Evolutionary conservation across 2,888 invertebrate species (phyloP), one percentile per base, ranked within the genome.

Genomic region (Macrophya alboannulata): DNA sequence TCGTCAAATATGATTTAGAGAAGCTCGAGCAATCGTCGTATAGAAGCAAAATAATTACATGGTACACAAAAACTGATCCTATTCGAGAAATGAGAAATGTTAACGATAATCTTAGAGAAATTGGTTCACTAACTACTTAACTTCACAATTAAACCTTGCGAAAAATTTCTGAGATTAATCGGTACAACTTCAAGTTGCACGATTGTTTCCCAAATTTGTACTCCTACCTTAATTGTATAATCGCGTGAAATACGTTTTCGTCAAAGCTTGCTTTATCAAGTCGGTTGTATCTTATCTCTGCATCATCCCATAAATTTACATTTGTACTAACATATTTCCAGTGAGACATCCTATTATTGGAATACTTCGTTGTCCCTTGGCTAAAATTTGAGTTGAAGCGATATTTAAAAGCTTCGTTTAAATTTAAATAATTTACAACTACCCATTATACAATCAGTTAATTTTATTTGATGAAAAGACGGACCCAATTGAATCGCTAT

Each of bases 61-160:
- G 43, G 45, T 74, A 74, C 72, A 74, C 21, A 45, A 9, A 74
- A 74, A 74, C 72, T 45, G 21, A 21, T 74, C 21, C 45, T 25
- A 25, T 84, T 74, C 71, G 83, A 84, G 84, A 82, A 79, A 79
- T 71, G 84, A 45, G 72, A 74, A 48, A 31, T 51, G 84, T 85
- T 77, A 37, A 86, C 77, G 77, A 88, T 74, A 85, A 43, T 68
- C 51, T 55, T 25, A 12, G 15, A 45, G 25, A 45, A 21, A 12
- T 25, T 43, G 25, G 10, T 74, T 45, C 1, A 45, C 21, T 43
- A 77, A 37, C 25, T 37, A 51, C n/a, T 45, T 21, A 71, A 76
- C 40, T 15, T 17, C 43, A 43, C 25, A 25, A 10, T 76, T 48
- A 48, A 12, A 76, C 17, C 17, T 77, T 31, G 25, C 17, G 10